A percentile compares a stretch with the other conserved stretches of the same genome.
Evolutionary conservation across 2,797 vertebrate species (phyloP).

Genomic region (Neosalanx taihuensis): DNA sequence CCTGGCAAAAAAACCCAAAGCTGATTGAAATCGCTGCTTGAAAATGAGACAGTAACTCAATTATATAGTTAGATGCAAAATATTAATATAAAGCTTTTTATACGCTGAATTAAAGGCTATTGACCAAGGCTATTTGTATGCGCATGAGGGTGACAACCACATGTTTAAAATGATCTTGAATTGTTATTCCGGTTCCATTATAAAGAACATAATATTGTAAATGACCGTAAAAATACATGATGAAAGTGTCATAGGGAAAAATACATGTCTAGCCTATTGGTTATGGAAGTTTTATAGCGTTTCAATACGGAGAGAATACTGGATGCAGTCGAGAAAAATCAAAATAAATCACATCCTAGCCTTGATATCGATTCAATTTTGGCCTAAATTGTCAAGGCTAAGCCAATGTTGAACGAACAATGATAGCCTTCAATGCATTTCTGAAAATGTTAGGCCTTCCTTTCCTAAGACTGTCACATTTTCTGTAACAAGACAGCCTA

Average conservation of each 20-base stretch:
- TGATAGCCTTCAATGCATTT: background rate
- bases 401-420: background rate
- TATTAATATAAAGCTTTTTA: too few relatives aligned
- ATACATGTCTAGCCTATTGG: too few relatives aligned
- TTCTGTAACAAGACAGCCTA: too few relatives aligned
- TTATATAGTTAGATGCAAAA: too few relatives aligned
- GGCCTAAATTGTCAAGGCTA: background rate
- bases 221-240: slow-evolving; percentile 44
- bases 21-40: too few relatives aligned
- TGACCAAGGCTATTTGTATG: background rate
- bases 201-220: slow-evolving; percentile 51
- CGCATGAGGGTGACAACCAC: slow-evolving; percentile 45
- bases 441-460: background rate
- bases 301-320: too few relatives aligned
- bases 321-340: background rate
- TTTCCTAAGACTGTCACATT: too few relatives aligned
- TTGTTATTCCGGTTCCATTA: slow-evolving; percentile 26
- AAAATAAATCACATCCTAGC: background rate
- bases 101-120: too few relatives aligned
- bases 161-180: slow-evolving; percentile 59
- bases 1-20: too few relatives aligned
- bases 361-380: background rate
- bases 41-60: too few relatives aligned
- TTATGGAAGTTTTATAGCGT: too few relatives aligned
- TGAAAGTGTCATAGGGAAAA: background rate